Conservation (phyloP, 2,888 invertebrate genomes). For the Isotomurus palustris region DNA sequence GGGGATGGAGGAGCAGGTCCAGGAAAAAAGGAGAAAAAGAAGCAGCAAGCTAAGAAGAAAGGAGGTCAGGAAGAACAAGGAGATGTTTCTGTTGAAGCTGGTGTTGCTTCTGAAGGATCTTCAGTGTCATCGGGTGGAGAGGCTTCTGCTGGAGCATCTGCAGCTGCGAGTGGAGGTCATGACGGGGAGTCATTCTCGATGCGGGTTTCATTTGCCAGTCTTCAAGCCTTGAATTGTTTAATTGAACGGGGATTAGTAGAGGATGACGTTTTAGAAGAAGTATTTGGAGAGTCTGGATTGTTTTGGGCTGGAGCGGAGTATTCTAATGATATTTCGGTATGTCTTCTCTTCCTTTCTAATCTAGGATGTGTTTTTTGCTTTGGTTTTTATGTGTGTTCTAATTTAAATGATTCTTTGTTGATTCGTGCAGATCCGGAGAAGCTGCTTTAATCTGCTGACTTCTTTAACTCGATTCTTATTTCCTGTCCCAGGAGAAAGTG, state of each 20-base stretch:
- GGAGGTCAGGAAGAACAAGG: neutral
- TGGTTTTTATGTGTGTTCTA: neutral
- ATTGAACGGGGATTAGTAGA: conserved; percentile 21
- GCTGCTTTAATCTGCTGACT: conserved; percentile 32
- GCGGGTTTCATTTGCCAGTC: conserved; percentile 22
- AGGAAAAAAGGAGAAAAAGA: conserved; percentile 27
- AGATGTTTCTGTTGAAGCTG: conserved; percentile 1
- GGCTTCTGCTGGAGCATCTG: neutral
- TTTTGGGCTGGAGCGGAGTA: conserved; percentile 27
- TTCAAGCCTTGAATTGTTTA: conserved; percentile 22
- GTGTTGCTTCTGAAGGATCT: neutral
- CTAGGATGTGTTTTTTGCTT: neutral
- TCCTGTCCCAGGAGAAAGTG: conserved; percentile 1
- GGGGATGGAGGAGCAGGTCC: neutral
- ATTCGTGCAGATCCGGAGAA: conserved; percentile 27
- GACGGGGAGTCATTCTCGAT: conserved; percentile 30
- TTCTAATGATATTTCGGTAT: conserved; percentile 19
- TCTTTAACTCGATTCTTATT: conserved; percentile 11
- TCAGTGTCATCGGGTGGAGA: neutral
- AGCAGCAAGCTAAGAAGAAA: conserved; percentile 25
- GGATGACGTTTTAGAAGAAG: conserved; percentile 24
- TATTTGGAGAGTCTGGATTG: conserved; percentile 21
- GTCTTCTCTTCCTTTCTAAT: neutral
- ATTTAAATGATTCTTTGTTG: conserved; percentile 7
- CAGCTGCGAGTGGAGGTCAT: conserved; percentile 5